Base-by-base conservation (phyloP, 2,113 vertebrate genomes). In the Urocynchramus pylzowi region DNA sequence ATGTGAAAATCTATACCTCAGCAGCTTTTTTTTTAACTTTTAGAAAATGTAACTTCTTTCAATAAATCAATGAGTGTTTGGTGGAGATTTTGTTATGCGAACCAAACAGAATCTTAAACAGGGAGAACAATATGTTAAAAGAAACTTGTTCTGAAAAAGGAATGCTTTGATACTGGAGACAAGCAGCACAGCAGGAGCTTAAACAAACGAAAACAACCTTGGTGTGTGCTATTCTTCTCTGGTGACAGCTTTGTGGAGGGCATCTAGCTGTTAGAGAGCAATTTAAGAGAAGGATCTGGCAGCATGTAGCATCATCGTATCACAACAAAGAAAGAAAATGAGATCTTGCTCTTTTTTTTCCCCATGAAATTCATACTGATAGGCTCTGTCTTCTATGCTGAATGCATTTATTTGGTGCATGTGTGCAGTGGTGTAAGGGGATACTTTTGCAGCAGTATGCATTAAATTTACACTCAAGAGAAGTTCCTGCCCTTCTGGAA, bases 111-210 rank as follows among this genome's bases (percentile, higher is more conserved):
- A 83, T 84, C 68, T 69, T 77, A 35, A 57, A 71, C 84, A 87
- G 6, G 24, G 31, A 92, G 70, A 94, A 93, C 57, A 93, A 90
- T 79, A 95, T 70, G 87, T 77, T 96, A 95, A 91, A 93, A 93
- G 12, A 93, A 91, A 87, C 92, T 95, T 96, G 76, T 95, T 97
- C 83, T 95, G 84, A 83, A 91, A 81, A 90, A 86, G 16, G 27
- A 84, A 87, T 60, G n/a, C 76, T 97, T 97, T 97, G 83, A 96
- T 96, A 95, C 74, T 80, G 45, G 74, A 97, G 95, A 92, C 89
- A 96, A 91, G 76, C 87, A 89, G 67, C 96, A 89, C 93, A 95
- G 94, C 90, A 89, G 93, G 97, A 94, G 74, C 60, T 90, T 95
- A 97, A 96, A 92, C 77, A 95, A 95, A 97, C 0, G 10, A 94